phyloP scores from a whole-genome alignment of 2,888 invertebrate genomes.

The Capitulum mitella region DNA sequence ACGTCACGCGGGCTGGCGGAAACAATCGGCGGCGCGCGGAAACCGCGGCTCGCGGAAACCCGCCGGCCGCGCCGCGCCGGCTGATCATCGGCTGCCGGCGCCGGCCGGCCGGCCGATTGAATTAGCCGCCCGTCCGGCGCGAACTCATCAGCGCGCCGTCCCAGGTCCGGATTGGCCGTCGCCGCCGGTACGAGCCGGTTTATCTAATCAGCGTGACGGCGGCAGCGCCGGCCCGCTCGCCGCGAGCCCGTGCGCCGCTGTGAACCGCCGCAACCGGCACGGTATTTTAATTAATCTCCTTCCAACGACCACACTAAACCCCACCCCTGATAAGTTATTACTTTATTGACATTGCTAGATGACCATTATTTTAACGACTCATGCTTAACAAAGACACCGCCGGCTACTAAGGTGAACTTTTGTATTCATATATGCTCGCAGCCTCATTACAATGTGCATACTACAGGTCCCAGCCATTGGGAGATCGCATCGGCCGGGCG shows the following conservation, averaged over 20 bases:
- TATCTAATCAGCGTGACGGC: not conserved
- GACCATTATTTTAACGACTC: conserved; percentile 25
- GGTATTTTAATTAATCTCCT: conserved; percentile 25
- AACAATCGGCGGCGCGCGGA: not conserved
- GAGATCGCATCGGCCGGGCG: not conserved
- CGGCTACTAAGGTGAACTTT: conserved; percentile 21
- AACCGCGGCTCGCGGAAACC: not conserved
- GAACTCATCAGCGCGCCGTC: not conserved
- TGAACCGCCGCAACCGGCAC: not conserved
- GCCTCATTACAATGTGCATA: conserved; percentile 23
- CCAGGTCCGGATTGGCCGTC: not conserved
- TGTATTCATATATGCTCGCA: conserved; percentile 22
- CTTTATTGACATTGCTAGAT: conserved; percentile 25
- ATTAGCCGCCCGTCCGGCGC: not conserved
- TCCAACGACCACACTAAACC: conserved; percentile 22
- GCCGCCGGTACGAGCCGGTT: not conserved
- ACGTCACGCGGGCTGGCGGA: too few relatives aligned
- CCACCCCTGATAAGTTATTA: conserved; percentile 23
- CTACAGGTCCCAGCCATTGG: conserved; percentile 20
- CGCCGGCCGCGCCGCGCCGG: not conserved
- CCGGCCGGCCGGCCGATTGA: not conserved
- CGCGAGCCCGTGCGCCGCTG: not conserved
- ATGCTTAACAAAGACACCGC: conserved; percentile 25
- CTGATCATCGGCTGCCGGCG: not conserved
- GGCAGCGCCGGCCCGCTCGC: not conserved